phyloP scores from a whole-genome alignment of 2,888 invertebrate species.

The Cantharis rustica region DNA sequence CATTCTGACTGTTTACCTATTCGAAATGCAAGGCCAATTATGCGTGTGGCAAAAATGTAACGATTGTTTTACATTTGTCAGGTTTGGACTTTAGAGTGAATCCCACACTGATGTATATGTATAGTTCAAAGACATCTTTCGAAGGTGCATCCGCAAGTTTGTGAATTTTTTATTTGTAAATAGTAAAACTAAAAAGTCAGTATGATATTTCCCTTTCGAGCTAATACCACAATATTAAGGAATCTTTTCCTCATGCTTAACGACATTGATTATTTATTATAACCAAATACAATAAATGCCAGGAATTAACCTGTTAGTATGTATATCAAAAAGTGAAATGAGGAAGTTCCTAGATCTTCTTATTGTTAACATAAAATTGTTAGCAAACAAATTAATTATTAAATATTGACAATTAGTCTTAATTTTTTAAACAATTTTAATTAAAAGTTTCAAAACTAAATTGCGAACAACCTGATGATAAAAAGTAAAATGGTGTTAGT shows the following conservation, averaged over 20 bases:
- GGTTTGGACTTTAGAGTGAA: background rate
- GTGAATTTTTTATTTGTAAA: background rate
- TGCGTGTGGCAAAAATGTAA: background rate
- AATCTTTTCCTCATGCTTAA: background rate
- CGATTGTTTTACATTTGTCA: background rate
- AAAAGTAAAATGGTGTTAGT: constrained; percentile 32
- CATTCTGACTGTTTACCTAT: constrained; percentile 16
- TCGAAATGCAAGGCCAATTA: constrained; percentile 18
- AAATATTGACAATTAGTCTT: background rate
- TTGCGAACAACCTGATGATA: constrained; percentile 24
- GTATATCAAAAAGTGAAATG: constrained; percentile 23
- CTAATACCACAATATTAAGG: background rate
- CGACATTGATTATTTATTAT: background rate
- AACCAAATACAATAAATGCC: too few relatives aligned
- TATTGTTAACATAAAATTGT: background rate
- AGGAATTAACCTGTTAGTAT: background rate
- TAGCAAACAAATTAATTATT: background rate
- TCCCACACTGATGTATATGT: background rate
- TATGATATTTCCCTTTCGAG: background rate
- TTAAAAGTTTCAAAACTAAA: constrained; percentile 26
- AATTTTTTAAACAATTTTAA: constrained; percentile 6
- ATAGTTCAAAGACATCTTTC: background rate
- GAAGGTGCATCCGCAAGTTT: background rate
- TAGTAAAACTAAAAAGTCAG: background rate
- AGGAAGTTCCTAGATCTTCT: constrained; percentile 20